Percentiles rank a stretch among this genome's conserved stretches.
Conservation (phyloP, 2,888 invertebrate species). For the Clostera curtula region DNA sequence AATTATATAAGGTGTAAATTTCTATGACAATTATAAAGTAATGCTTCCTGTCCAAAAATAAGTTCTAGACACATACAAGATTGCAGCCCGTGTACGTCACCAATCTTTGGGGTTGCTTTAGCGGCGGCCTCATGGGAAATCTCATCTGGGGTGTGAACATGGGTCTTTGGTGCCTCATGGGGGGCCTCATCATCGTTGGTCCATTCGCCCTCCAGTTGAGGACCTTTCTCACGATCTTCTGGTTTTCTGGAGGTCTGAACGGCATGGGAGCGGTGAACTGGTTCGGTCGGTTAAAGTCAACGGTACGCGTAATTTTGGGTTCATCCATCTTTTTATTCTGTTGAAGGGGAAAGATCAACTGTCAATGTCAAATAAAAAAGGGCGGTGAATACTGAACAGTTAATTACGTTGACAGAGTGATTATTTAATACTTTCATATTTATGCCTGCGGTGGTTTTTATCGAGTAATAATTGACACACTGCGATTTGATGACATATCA, state of each 20-base stretch:
- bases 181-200: background rate
- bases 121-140: slow-evolving; percentile 2
- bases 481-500: no score
- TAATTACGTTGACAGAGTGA: no score
- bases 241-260: background rate
- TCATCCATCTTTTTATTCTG: slow-evolving; percentile 20
- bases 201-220: background rate
- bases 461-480: no score
- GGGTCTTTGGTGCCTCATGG: background rate
- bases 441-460: no score
- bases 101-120: slow-evolving; percentile 13
- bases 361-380: background rate
- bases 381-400: no score
- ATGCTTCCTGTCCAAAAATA: background rate
- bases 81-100: slow-evolving; percentile 16
- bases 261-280: slow-evolving; percentile 1
- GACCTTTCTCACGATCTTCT: background rate
- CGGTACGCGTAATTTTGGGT: slow-evolving; percentile 23
- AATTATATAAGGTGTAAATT: no score
- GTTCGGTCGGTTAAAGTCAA: slow-evolving; percentile 18
- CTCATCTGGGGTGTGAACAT: background rate
- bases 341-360: slow-evolving; percentile 1
- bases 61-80: slow-evolving; percentile 29
- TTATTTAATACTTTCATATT: no score
- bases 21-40: slow-evolving; percentile 13